A percentile compares a stretch with the other conserved stretches of the same genome.
phyloP scores from a whole-genome alignment of 2,797 vertebrate species.

The Neostethus bicornis region DNA sequence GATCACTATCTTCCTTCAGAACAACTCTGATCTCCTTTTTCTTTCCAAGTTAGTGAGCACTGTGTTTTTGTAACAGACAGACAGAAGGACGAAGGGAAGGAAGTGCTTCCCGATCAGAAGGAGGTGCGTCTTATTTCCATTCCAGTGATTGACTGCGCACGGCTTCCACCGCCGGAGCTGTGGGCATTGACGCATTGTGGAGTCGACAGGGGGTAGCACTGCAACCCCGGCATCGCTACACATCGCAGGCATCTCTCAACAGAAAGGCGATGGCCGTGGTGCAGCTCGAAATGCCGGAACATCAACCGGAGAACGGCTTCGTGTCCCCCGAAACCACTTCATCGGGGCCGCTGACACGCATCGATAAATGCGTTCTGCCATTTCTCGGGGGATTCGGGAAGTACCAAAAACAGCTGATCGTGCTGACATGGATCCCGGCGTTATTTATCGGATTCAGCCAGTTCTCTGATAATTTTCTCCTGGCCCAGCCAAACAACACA shows the following conservation, averaged over 20 bases:
- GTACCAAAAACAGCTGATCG: conserved; percentile 90
- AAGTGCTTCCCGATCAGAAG: conserved; percentile 68
- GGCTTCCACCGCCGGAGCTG: conserved; percentile 60
- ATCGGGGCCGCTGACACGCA: conserved; percentile 83
- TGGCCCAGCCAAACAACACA: conserved; percentile 88
- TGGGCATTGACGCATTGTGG: conserved; percentile 76
- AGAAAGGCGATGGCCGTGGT: conserved; percentile 78
- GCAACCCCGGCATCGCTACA: conserved; percentile 70
- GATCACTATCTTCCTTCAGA: no score
- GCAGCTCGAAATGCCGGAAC: conserved; percentile 76
- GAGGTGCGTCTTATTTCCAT: conserved; percentile 68
- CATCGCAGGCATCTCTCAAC: conserved; percentile 67
- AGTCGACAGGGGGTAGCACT: conserved; percentile 71
- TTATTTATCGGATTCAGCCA: conserved; percentile 96
- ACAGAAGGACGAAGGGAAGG: conserved; percentile 23
- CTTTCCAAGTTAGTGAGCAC: conserved; percentile 8
- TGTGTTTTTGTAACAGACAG: conserved; percentile 22
- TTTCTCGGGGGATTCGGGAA: conserved; percentile 91
- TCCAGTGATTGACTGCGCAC: conserved; percentile 70
- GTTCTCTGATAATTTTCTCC: conserved; percentile 92
- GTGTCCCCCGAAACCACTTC: conserved; percentile 74
- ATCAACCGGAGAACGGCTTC: conserved; percentile 83
- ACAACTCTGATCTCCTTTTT: conserved; percentile 9
- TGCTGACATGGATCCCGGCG: conserved; percentile 95
- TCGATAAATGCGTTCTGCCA: conserved; percentile 88